Base-by-base conservation (phyloP, 2,113 vertebrate species). In the Silurus meridionalis region DNA sequence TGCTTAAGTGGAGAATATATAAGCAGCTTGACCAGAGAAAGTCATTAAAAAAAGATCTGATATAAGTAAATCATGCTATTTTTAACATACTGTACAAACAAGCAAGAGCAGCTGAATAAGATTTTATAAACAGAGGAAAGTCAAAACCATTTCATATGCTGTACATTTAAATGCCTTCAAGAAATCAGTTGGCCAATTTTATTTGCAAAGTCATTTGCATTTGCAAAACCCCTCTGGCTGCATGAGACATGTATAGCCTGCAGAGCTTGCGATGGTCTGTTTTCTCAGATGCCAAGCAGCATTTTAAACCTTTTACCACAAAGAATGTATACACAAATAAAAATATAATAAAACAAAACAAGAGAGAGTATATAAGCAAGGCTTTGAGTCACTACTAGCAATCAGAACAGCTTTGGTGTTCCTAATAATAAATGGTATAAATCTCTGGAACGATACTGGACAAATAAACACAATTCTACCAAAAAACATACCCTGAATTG, bases 161-260 rank as follows among this genome's bases (percentile, higher is more conserved):
- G 37, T 15, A 55, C 25, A 57, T 79, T 28, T 28, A 25, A 57
- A 3, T 1, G n/a, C n/a, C 3, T 58, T 57, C 6, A 79, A 58
- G n/a, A 23, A 52, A 8, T 79, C 53, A 57, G 53, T 25, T 53
- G 10, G 10, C 0, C 10, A 10, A 25, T 7, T 10, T 55, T 55
- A 55, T 55, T 25, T 77, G 23, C 50, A 55, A 77, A 77, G n/a
- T 55, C 1, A 77, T 77, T 77, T 77, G 74, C 75, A 79, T 79
- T 53, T 57, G 75, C 75, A 79, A 28, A 57, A 58, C 53, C 25
- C 11, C 52, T 25, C 52, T 28, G 52, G 6, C 21, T 75, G 72
- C 23, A 52, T 21, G 72, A 52, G 48, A 10, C 48, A 66, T 69
- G 28, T 25, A 69, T 37, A 2, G 66, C 13, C 37, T 37, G 28